phyloP scores from a whole-genome alignment of 2,113 vertebrate genomes.

The Sinocyclocheilus grahami region DNA sequence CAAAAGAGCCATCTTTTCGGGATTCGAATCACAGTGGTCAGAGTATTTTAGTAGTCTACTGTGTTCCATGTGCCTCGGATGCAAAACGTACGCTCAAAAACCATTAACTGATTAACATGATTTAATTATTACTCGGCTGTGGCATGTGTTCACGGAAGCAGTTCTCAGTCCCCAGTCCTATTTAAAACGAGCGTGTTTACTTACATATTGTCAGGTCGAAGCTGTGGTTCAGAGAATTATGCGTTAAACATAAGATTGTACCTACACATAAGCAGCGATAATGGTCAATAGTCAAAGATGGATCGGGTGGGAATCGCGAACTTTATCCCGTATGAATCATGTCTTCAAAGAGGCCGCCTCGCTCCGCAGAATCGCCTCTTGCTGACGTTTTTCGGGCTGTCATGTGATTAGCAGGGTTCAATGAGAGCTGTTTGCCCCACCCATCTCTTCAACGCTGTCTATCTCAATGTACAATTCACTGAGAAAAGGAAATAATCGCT shows the following conservation, averaged over 20 bases:
- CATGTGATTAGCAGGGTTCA: constrained; percentile 87
- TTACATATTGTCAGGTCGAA: background rate
- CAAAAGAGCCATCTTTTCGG: background rate
- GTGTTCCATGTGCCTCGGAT: background rate
- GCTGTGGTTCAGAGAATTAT: background rate
- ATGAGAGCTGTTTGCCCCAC: constrained; percentile 85
- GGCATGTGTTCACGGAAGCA: background rate
- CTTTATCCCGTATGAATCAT: constrained; percentile 34
- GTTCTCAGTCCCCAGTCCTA: no score
- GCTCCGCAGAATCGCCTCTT: constrained; percentile 70
- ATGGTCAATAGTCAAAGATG: background rate
- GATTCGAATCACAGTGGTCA: background rate
- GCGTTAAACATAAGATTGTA: background rate
- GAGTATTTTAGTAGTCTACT: background rate
- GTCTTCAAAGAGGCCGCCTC: constrained; percentile 83
- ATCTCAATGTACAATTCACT: constrained; percentile 76
- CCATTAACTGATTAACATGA: background rate
- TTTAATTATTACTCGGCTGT: background rate
- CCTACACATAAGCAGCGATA: background rate
- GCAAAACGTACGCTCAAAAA: background rate
- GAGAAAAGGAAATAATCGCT: constrained; percentile 70
- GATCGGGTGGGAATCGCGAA: constrained; percentile 14
- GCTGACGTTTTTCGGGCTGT: constrained; percentile 79
- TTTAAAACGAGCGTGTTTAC: background rate
- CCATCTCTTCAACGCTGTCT: constrained; percentile 77